A percentile compares a stretch with the other conserved stretches of the same genome.
Conservation (phyloP, 2,797 vertebrate species). For the Mareca strepera region DNA sequence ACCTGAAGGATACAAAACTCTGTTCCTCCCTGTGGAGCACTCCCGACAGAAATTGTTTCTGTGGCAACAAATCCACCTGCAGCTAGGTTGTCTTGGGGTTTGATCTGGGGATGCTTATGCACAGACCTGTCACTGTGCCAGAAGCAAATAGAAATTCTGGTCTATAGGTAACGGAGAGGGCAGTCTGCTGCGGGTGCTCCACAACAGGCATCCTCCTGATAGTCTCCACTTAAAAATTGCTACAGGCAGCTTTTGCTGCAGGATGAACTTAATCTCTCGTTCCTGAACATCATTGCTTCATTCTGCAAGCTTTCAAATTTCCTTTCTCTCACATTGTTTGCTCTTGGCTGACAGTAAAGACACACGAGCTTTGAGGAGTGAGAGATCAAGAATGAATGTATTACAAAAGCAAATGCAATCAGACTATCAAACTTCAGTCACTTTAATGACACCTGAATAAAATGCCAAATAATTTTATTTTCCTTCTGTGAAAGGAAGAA, state of each 20-base stretch:
- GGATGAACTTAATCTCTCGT: neutral
- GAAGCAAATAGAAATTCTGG: neutral
- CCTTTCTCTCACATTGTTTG: neutral
- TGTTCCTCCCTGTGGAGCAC: neutral
- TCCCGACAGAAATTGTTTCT: neutral
- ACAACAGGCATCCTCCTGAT: neutral
- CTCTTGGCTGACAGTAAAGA: neutral
- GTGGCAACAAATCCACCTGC: neutral
- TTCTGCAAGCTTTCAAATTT: neutral
- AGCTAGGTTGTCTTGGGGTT: neutral
- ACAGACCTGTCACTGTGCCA: neutral
- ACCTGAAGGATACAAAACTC: neutral
- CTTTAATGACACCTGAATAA: neutral
- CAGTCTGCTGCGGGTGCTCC: neutral
- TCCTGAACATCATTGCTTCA: neutral
- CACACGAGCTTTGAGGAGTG: neutral
- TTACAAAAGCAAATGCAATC: neutral
- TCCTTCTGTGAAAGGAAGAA: neutral
- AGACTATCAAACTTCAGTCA: neutral
- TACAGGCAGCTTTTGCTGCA: fast-evolving
- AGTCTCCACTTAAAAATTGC: neutral
- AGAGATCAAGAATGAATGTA: neutral
- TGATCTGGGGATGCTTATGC: neutral
- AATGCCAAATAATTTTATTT: neutral
- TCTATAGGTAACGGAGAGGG: neutral